phyloP scores from a whole-genome alignment of 2,888 invertebrate genomes.

The Lepidochitona cinerea region DNA sequence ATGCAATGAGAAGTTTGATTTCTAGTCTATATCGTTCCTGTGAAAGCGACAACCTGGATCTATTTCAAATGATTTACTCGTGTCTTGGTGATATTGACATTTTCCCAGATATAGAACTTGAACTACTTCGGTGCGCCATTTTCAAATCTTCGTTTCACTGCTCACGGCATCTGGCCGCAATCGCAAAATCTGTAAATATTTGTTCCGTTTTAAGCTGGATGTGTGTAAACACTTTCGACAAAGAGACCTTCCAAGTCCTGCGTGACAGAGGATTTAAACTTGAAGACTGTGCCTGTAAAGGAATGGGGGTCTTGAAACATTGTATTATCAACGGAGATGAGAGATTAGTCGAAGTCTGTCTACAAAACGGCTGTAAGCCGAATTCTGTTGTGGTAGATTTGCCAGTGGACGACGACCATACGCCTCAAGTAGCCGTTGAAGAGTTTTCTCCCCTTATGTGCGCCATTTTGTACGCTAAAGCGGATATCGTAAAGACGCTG shows the following conservation, averaged over 20 bases:
- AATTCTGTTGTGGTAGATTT: not conserved
- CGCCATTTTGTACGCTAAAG: not conserved
- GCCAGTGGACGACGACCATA: not conserved
- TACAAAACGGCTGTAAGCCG: not conserved
- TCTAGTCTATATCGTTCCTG: not conserved
- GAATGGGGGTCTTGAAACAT: not conserved
- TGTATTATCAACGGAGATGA: not conserved
- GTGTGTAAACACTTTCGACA: not conserved
- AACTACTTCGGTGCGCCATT: not conserved
- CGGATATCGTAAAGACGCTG: not conserved
- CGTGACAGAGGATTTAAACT: not conserved
- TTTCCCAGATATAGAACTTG: not conserved
- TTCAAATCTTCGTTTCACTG: not conserved
- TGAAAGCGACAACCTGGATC: not conserved
- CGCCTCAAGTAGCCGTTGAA: not conserved
- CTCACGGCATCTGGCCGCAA: not conserved
- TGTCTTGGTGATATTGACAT: not conserved
- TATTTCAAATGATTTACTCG: not conserved
- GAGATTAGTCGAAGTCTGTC: not conserved
- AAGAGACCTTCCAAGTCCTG: not conserved
- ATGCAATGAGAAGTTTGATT: not conserved
- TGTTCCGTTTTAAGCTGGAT: not conserved
- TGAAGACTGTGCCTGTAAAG: not conserved
- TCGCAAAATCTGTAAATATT: not conserved
- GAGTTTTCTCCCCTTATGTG: conserved; percentile 5